A percentile compares a stretch with the other conserved stretches of the same genome.
Conservation (phyloP, 2,113 vertebrate genomes). For the Corythoichthys haematopterus region DNA sequence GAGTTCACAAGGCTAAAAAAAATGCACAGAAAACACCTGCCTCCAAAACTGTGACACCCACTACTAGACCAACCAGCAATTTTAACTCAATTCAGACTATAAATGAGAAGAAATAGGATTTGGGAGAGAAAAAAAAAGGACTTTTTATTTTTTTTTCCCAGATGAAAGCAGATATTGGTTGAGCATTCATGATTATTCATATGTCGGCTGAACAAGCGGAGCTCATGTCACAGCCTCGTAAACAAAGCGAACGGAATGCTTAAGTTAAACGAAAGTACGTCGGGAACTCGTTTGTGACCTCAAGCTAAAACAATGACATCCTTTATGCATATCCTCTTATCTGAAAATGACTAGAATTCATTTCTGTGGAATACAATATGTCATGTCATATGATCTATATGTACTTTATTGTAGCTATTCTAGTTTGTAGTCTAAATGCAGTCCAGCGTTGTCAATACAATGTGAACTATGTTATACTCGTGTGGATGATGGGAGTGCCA, state of each 20-base stretch:
- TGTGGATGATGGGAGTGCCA: constrained; percentile 79
- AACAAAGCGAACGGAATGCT: constrained; percentile 47
- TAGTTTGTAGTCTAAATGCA: constrained; percentile 82
- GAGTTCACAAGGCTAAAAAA: constrained; percentile 65
- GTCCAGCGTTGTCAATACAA: constrained; percentile 78
- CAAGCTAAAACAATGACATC: constrained; percentile 72
- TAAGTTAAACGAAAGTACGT: constrained; percentile 42
- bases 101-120: constrained; percentile 48
- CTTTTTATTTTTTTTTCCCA: constrained; percentile 34
- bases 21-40: constrained; percentile 69
- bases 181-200: constrained; percentile 35
- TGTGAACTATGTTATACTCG: constrained; percentile 81
- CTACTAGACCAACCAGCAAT: constrained; percentile 63
- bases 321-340: constrained; percentile 76
- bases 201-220: constrained; percentile 34
- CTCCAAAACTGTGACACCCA: constrained; percentile 69
- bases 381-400: constrained; percentile 81
- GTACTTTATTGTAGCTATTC: constrained; percentile 80
- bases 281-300: constrained; percentile 69
- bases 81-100: constrained; percentile 59
- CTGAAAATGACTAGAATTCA: constrained; percentile 73
- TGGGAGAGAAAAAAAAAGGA: constrained; percentile 33
- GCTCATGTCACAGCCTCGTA: constrained; percentile 43
- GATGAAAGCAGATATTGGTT: constrained; percentile 48
- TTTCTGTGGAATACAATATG: constrained; percentile 78